Percentiles rank a stretch among this genome's conserved stretches.
These are phyloP conservation scores for Sinelater perroti DNA, from an alignment of 2,888 invertebrate genomes.

Conservation along the genomic window DNA sequence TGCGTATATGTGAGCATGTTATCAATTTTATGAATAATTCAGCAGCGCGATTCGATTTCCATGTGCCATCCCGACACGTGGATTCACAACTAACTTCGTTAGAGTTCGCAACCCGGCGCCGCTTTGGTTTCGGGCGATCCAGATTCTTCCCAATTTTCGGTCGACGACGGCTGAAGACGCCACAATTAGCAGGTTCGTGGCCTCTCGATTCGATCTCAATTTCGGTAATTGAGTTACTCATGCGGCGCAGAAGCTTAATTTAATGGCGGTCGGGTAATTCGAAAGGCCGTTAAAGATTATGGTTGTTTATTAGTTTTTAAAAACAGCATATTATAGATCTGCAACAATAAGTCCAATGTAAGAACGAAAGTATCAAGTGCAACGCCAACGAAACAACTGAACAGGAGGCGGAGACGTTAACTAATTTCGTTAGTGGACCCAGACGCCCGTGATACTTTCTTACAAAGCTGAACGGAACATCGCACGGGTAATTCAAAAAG, in stretches of 20 bases:
- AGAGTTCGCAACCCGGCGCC: constrained; percentile 8
- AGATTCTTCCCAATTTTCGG: too few relatives aligned
- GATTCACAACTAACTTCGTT: constrained; percentile 14
- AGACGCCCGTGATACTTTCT: constrained; percentile 1
- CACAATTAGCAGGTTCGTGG: too few relatives aligned
- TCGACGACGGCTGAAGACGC: too few relatives aligned
- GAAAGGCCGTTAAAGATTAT: too few relatives aligned
- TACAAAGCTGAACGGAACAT: constrained; percentile 3
- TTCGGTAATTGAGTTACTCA: too few relatives aligned
- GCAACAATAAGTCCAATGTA: constrained; percentile 7
- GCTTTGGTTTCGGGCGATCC: too few relatives aligned
- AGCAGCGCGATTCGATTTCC: constrained; percentile 11
- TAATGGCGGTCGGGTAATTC: too few relatives aligned
- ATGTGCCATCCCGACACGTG: constrained; percentile 16
- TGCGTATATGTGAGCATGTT: neutral
- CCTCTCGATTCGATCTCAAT: too few relatives aligned
- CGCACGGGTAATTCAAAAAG: constrained; percentile 1
- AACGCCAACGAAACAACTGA: neutral
- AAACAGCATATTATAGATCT: constrained; percentile 15
- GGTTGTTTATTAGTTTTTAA: constrained; percentile 14
- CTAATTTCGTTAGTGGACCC: constrained; percentile 5
- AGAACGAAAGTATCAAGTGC: constrained; percentile 5
- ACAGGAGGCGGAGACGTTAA: neutral
- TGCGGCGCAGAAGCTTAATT: too few relatives aligned
- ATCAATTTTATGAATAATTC: constrained; percentile 15